Base-by-base conservation (phyloP, 2,113 vertebrate genomes). In the Podarcis muralis region DNA sequence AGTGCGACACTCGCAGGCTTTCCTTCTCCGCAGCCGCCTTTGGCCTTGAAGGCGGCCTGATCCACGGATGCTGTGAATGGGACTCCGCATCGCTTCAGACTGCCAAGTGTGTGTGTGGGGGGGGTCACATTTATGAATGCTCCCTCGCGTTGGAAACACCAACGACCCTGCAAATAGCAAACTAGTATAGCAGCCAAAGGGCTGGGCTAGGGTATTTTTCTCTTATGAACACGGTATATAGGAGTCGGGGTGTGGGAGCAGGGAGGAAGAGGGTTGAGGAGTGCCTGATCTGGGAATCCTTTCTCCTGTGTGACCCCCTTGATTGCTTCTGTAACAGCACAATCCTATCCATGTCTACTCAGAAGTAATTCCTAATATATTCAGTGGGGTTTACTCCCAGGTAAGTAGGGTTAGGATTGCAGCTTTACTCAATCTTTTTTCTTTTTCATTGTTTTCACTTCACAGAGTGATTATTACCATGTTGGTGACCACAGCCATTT, bases 401-500 rank as follows among this genome's bases (percentile, higher is more conserved):
- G 59, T 62, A 62, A 62, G 59, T 20, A 20, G 59, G 18, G 59
- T 62, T 62, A 62, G 59, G 59, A 1, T 62, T 62, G 59, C 18
- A 62, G 59, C 59, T 20, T 62, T 62, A 20, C 59, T 62, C 59
- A 62, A 20, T 62, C 16, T 18, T 62, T 62, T 62, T 20, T 20
- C 18, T 78, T 81, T 40, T 22, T 90, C 35, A 12, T 53, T 53
- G n/a, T 84, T 40, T 66, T 94, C 91, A 57, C 96, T 18, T 91
- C 90, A 40, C 95, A 99, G 99, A 23, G 99, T 99, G 86, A 98
- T 98, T 88, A 98, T 99, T 93, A 99, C 99, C 92, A 99, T 99
- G 97, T 96, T 99, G 96, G 97, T 99, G 65, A 97, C 99, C 86
- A 98, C 98, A 0, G 98, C 99, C 0, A 96, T 99, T 90, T 99